Evolutionary conservation across 2,888 invertebrate genomes (phyloP).

Genomic region (Phytoseiulus persimilis): DNA sequence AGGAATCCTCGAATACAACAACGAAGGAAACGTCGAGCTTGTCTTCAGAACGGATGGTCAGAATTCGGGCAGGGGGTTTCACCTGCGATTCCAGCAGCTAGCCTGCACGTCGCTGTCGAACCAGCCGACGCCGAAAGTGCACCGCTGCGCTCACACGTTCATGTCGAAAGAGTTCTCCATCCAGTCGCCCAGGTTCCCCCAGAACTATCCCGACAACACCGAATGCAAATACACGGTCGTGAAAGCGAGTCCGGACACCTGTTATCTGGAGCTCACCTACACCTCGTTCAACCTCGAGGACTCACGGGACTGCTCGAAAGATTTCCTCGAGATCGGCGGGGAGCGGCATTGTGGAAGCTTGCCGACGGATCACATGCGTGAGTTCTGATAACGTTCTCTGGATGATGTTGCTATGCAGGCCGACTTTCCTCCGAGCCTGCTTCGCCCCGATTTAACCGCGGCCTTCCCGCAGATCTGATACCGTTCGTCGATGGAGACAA

Average conservation of each 20-base stretch:
- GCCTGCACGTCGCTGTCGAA: conserved; percentile 39
- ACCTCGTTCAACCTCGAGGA: conserved; percentile 46
- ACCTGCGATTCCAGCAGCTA: conserved; percentile 45
- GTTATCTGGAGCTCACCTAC: conserved; percentile 46
- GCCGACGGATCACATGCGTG: conserved; percentile 45
- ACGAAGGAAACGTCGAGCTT: conserved; percentile 41
- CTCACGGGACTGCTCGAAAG: conserved; percentile 45
- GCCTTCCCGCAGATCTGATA: background rate
- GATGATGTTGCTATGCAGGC: background rate
- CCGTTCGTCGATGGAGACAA: conserved; percentile 24
- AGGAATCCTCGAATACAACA: conserved; percentile 37
- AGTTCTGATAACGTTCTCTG: conserved; percentile 37
- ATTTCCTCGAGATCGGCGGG: conserved; percentile 45
- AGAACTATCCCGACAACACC: conserved; percentile 43
- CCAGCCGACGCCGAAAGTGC: conserved; percentile 32
- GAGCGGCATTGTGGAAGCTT: conserved; percentile 45
- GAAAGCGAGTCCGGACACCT: conserved; percentile 44
- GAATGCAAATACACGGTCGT: conserved; percentile 45
- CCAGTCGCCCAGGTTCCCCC: conserved; percentile 21
- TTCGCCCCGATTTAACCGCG: too few species aligned
- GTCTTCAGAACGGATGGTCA: conserved; percentile 46
- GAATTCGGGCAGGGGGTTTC: conserved; percentile 45
- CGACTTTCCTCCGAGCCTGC: too few species aligned
- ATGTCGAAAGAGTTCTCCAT: conserved; percentile 26
- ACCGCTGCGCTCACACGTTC: conserved; percentile 20